These are phyloP conservation scores for Hydrozoanthus tunicans DNA, from an alignment of 64 coral and sea anemone genomes.

Conservation along the genomic window DNA sequence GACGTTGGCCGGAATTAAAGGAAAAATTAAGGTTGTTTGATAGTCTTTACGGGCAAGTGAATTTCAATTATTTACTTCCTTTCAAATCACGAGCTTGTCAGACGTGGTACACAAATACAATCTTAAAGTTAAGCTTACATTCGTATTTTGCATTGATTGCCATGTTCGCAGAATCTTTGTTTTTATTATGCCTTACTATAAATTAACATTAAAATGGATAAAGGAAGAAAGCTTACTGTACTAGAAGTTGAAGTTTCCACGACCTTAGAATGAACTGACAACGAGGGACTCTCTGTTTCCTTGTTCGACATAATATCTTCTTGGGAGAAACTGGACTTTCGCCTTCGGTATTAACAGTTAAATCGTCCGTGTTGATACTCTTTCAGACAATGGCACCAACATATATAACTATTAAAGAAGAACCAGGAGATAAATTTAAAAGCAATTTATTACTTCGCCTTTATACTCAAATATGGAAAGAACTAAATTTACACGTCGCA, in stretches of 20 bases:
- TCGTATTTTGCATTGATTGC: neutral
- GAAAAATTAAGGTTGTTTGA: neutral
- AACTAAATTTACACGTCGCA: constrained; percentile 32
- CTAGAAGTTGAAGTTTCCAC: constrained; percentile 32
- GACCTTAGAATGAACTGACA: constrained; percentile 7
- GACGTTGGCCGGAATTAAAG: neutral
- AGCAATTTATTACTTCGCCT: constrained; percentile 44
- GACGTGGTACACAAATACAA: neutral
- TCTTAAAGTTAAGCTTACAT: too few relatives aligned
- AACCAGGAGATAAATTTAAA: constrained; percentile 62
- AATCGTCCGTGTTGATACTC: constrained; percentile 15
- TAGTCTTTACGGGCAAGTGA: neutral
- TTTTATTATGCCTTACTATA: constrained; percentile 10
- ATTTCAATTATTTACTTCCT: constrained; percentile 47
- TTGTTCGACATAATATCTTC: constrained; percentile 15
- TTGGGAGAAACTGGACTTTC: neutral
- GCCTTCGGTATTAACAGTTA: constrained; percentile 10
- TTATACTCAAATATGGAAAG: neutral
- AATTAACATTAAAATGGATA: constrained; percentile 49
- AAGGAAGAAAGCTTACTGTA: constrained; percentile 41
- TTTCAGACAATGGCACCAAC: constrained; percentile 45
- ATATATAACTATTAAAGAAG: constrained; percentile 53
- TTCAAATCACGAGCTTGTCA: constrained; percentile 9
- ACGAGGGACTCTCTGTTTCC: neutral
- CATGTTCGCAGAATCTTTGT: constrained; percentile 10